Conservation (phyloP, 1,140 invertebrate genomes). For the Liolophura sinensis region DNA sequence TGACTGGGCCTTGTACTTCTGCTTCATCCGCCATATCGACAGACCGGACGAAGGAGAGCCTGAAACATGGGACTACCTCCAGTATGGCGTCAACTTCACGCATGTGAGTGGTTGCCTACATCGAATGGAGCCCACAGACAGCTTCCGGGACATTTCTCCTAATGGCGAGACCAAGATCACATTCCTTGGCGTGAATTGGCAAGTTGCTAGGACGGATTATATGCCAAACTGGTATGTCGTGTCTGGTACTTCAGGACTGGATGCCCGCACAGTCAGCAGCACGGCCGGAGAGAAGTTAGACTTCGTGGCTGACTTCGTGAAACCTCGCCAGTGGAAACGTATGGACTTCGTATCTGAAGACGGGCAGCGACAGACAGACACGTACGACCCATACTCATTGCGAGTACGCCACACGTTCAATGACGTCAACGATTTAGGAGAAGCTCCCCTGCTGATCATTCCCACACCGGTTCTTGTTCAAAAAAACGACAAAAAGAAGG, state of each 20-base stretch:
- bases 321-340: constrained; percentile 36
- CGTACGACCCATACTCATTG: no score
- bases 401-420: no score
- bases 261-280: constrained; percentile 15
- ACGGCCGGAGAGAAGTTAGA: constrained; percentile 26
- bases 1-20: constrained; percentile 37
- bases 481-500: constrained; percentile 2
- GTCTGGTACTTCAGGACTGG: constrained; percentile 22
- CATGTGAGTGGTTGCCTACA: constrained; percentile 44
- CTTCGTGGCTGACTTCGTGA: constrained; percentile 37
- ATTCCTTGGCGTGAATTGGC: constrained; percentile 29
- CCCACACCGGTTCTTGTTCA: constrained; percentile 10
- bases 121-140: constrained; percentile 22
- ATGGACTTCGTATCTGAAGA: constrained; percentile 8
- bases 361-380: no score
- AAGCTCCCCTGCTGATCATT: constrained; percentile 4
- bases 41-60: constrained; percentile 23
- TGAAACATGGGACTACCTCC: constrained; percentile 20
- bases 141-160: constrained; percentile 21
- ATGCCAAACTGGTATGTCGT: constrained; percentile 46
- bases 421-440: constrained; percentile 4
- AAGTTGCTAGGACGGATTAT: constrained; percentile 38
- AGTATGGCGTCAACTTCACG: constrained; percentile 19
- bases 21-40: constrained; percentile 19
- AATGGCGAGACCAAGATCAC: constrained; percentile 5